These are phyloP conservation scores for Chaenocephalus aceratus DNA, from an alignment of 2,113 vertebrate species.

Conservation along the genomic window DNA sequence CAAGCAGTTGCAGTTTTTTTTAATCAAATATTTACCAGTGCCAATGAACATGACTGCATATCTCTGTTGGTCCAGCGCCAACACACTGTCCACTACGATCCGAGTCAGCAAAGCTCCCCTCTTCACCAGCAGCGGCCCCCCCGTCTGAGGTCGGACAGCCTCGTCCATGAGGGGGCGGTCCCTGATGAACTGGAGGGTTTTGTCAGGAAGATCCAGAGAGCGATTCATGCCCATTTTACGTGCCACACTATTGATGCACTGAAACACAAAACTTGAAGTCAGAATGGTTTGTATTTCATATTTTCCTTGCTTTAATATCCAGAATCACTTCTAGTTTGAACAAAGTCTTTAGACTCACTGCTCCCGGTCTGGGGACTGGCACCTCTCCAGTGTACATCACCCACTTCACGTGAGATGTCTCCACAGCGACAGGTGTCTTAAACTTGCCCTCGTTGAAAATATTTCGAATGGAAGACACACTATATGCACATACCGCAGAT, in stretches of 20 bases:
- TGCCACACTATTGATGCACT: constrained; percentile 79
- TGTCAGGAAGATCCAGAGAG: constrained; percentile 83
- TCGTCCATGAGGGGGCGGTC: constrained; percentile 84
- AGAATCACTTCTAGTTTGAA: neutral
- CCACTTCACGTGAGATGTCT: constrained; percentile 81
- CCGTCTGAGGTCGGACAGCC: constrained; percentile 72
- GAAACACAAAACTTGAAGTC: neutral
- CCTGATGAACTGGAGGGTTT: constrained; percentile 84
- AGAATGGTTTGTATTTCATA: neutral
- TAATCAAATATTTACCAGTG: constrained; percentile 74
- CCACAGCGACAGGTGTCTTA: constrained; percentile 76
- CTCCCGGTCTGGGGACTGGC: constrained; percentile 83
- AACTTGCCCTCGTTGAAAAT: constrained; percentile 84
- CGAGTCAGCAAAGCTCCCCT: constrained; percentile 78
- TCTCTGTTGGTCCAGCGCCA: constrained; percentile 70
- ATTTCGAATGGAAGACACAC: constrained; percentile 65
- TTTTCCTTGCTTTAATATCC: neutral
- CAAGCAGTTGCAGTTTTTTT: too few relatives aligned
- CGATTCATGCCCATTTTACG: constrained; percentile 68
- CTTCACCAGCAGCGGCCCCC: constrained; percentile 77
- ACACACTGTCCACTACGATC: constrained; percentile 78
- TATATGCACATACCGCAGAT: constrained; percentile 80
- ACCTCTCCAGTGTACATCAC: constrained; percentile 80
- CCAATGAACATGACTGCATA: constrained; percentile 84
- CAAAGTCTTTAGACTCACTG: constrained; percentile 75